Evolutionary conservation across 2,888 invertebrate species (phyloP).

Genomic region (Diabrotica balteata): DNA sequence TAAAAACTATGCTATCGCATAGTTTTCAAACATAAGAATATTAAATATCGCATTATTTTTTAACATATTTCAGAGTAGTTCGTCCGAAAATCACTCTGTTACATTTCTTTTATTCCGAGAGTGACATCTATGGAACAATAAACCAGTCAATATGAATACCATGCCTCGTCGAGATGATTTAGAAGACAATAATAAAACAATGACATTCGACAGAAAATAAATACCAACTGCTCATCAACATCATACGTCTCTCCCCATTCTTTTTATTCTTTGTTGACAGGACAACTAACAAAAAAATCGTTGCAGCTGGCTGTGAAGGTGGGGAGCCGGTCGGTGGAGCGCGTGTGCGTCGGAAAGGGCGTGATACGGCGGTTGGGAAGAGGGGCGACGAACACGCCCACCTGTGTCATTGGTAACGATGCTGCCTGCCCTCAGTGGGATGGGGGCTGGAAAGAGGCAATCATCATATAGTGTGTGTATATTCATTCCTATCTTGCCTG

Average conservation of each 20-base stretch:
- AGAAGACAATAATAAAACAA: conserved; percentile 33
- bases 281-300: conserved; percentile 54
- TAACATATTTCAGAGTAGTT: too few relatives aligned
- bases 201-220: conserved; percentile 32
- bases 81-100: too few relatives aligned
- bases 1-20: too few relatives aligned
- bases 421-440: conserved; percentile 28
- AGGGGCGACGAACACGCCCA: conserved; percentile 34
- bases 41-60: too few relatives aligned
- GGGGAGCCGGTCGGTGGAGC: conserved; percentile 38
- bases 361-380: conserved; percentile 28
- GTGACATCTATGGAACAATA: conserved; percentile 10
- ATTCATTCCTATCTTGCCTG: too few relatives aligned
- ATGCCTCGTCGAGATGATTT: conserved; percentile 17
- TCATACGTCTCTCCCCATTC: conserved; percentile 37
- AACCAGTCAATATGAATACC: background rate
- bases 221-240: conserved; percentile 47
- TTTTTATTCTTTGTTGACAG: conserved; percentile 51
- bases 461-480: too few relatives aligned
- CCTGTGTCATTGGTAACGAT: conserved; percentile 35
- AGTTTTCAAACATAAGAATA: too few relatives aligned
- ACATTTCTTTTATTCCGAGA: too few relatives aligned
- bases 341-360: conserved; percentile 45
- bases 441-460: conserved; percentile 14
- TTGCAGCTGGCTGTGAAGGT: conserved; percentile 53